These are phyloP conservation scores for Albula glossodonta DNA, from an alignment of 2,113 vertebrate species.

Conservation along the genomic window DNA sequence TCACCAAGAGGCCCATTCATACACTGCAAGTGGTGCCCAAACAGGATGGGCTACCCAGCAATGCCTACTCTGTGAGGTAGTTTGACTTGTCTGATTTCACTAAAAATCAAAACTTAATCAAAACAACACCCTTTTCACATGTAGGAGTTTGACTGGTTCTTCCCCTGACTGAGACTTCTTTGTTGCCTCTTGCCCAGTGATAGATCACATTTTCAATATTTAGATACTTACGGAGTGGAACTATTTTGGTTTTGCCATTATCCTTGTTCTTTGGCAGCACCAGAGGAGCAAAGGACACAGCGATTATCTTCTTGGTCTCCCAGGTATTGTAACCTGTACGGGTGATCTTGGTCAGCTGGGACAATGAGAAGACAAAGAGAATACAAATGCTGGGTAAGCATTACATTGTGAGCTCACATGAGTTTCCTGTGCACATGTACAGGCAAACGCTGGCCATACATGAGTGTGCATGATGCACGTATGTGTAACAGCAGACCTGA, in stretches of 20 bases:
- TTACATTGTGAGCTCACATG: background rate
- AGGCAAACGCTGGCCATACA: background rate
- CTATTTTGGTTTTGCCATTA: conserved; percentile 73
- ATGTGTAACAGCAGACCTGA: background rate
- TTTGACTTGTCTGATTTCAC: background rate
- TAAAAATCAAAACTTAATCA: background rate
- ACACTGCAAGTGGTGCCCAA: too few relatives aligned
- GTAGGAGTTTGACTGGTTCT: background rate
- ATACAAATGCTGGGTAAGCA: background rate
- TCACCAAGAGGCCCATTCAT: too few relatives aligned
- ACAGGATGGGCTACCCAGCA: too few relatives aligned
- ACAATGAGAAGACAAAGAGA: background rate
- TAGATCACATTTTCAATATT: too few relatives aligned
- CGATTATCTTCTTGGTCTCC: conserved; percentile 98
- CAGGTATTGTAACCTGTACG: conserved; percentile 85
- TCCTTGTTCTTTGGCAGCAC: conserved; percentile 82
- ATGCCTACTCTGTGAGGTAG: too few relatives aligned
- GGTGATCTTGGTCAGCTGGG: conserved; percentile 92
- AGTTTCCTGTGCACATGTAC: background rate
- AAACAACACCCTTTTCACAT: background rate
- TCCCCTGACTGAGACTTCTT: background rate
- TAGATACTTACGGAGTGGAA: conserved; percentile 86
- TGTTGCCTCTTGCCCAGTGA: background rate
- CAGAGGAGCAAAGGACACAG: conserved; percentile 96
- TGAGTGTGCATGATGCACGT: background rate